Conservation (phyloP, 2,888 invertebrate species). For the Cheilosia vulpina region DNA sequence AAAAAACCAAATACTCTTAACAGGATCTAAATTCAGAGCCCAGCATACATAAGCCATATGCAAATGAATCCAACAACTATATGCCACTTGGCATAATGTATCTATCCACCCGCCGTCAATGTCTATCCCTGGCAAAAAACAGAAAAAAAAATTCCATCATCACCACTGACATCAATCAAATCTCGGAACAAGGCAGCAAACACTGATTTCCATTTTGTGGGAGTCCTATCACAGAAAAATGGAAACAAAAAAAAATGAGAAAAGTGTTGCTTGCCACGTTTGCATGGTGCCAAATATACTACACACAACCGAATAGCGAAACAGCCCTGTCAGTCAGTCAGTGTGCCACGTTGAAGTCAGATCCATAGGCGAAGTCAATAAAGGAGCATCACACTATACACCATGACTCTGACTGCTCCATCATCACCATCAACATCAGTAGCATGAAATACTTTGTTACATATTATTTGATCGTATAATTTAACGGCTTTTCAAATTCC, state of each 20-base stretch:
- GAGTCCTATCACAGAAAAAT: constrained; percentile 44
- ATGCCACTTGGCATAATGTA: constrained; percentile 65
- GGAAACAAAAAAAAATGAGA: constrained; percentile 11
- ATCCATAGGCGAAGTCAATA: constrained; percentile 64
- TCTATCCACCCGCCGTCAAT: constrained; percentile 31
- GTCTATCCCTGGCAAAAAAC: not conserved
- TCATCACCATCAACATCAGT: constrained; percentile 52
- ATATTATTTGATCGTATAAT: constrained; percentile 75
- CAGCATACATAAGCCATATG: constrained; percentile 45
- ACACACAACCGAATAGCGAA: constrained; percentile 26
- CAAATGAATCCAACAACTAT: constrained; percentile 64
- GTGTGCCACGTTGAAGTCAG: constrained; percentile 18
- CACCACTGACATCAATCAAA: constrained; percentile 71
- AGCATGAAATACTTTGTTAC: constrained; percentile 70
- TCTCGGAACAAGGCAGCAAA: constrained; percentile 66
- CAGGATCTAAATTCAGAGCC: constrained; percentile 10
- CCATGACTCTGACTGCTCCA: constrained; percentile 9
- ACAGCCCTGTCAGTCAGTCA: constrained; percentile 59
- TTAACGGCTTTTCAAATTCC: constrained; percentile 69
- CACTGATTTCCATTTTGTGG: constrained; percentile 72
- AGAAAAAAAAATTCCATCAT: constrained; percentile 42
- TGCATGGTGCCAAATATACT: constrained; percentile 22
- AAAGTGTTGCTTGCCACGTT: constrained; percentile 61
- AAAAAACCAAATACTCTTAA: not conserved
- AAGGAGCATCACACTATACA: constrained; percentile 49